Conservation (phyloP, 2,113 vertebrate species). For the Hiodon alosoides region DNA sequence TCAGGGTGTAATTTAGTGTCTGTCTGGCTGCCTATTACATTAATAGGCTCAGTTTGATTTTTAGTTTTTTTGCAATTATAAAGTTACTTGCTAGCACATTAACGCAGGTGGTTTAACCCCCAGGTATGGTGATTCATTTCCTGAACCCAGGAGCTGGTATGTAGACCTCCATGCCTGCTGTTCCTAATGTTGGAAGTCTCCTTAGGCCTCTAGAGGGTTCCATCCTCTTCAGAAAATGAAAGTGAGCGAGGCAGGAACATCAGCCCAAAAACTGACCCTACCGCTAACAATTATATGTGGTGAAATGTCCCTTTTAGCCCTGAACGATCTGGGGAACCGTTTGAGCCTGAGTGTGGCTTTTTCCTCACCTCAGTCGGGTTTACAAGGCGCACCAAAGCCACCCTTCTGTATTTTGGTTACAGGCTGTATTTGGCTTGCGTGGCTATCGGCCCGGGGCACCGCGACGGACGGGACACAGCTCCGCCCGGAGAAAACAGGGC, state of each 20-base stretch:
- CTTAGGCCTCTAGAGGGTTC: too few relatives aligned
- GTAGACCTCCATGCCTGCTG: background rate
- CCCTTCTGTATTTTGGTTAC: slow-evolving; percentile 17
- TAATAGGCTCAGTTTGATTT: background rate
- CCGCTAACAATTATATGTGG: too few relatives aligned
- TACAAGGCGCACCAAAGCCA: slow-evolving; percentile 10
- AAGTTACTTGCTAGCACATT: slow-evolving; percentile 1
- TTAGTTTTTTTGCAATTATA: background rate
- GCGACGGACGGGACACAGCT: background rate
- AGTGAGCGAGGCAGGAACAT: too few relatives aligned
- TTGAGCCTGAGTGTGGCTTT: background rate
- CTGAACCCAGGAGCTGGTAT: background rate
- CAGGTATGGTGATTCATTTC: background rate
- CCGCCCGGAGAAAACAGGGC: background rate
- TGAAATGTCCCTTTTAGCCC: background rate
- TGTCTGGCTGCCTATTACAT: background rate
- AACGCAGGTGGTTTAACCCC: background rate
- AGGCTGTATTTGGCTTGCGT: slow-evolving; percentile 9
- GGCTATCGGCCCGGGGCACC: slow-evolving; percentile 13
- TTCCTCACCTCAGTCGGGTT: slow-evolving; percentile 9
- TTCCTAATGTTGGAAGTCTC: too few relatives aligned
- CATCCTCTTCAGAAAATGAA: too few relatives aligned
- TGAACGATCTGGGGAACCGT: background rate
- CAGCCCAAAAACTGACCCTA: too few relatives aligned
- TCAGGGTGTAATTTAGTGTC: background rate